Base-by-base conservation (phyloP, 1,140 invertebrate genomes). In the Heliconius melpomene region DNA sequence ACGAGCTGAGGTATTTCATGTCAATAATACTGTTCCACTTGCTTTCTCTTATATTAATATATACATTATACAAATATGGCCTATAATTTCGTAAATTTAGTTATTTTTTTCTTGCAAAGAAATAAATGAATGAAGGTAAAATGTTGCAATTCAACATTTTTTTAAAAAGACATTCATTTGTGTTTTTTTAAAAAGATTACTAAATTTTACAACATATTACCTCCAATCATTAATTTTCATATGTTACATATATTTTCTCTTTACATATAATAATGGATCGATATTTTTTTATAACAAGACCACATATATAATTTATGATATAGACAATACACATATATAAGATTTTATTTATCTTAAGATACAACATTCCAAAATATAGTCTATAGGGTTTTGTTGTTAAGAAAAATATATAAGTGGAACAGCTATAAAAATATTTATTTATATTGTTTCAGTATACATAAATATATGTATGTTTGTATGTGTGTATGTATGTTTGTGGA, bases 1-100 rank as follows among this genome's bases (percentile, higher is more conserved):
- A 93, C 91, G 88, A 87, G 82, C 82, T 88, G 91, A 93, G 91
- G 91, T 93, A 93, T 91, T 87, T 72, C 79, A 77, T 82, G 85
- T 80, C 73, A 79, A 84, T 84, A 89, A 89, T 88, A 89, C 89
- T 89, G 91, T 89, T 89, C 90, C 88, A 90, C 87, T 89, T 80
- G 60, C 60, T 66, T 66, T 29, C 60, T 66, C 60, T 66, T 29
- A 66, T 29, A 66, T 29, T 66, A 26, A 57, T 23, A 57, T 57
- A 57, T 57, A 57, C n/a, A 57, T 57, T 9, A 57, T 23, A 23
- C 7, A 57, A 57, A 57, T 57, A 57, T n/a, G 54, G 20, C 8
- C 23, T 57, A 23, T n/a, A 57, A 23, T 57, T 57, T 57, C 23
- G 20, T 23, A 57, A 23, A 57, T 23, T 23, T 57, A 2, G 7